phyloP scores from a whole-genome alignment of 2,797 vertebrate genomes.

The Carcharodon carcharias region DNA sequence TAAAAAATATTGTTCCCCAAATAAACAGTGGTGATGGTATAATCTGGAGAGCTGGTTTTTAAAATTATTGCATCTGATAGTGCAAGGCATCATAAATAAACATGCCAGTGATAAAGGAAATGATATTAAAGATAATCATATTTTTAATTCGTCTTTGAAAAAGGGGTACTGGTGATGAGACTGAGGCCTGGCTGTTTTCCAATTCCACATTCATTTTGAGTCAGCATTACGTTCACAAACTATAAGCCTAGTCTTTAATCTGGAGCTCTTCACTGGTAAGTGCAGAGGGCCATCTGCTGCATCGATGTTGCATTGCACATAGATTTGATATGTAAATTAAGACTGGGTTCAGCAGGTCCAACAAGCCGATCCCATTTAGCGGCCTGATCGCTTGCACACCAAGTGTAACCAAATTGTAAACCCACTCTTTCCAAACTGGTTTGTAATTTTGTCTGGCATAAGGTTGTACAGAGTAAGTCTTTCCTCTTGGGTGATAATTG shows the following conservation, averaged over 20 bases:
- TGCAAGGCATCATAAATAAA: background rate
- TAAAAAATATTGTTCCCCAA: background rate
- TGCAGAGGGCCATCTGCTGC: conserved; percentile 20
- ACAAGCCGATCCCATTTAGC: background rate
- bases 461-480: background rate
- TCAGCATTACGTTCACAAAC: background rate
- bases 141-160: background rate
- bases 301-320: background rate
- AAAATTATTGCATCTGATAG: background rate
- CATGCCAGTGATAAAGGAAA: background rate
- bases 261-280: background rate
- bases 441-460: background rate
- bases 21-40: background rate
- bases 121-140: background rate
- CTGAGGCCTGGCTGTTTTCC: background rate
- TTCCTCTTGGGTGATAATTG: background rate
- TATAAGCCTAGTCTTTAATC: background rate
- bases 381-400: background rate
- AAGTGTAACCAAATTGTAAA: background rate
- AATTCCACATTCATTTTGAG: background rate
- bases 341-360: background rate
- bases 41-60: background rate
- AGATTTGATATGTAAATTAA: background rate
- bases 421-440: background rate
- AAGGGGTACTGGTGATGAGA: too few species aligned